phyloP scores from a whole-genome alignment of 2,888 invertebrate species.

The Drosophila kokeensis region DNA sequence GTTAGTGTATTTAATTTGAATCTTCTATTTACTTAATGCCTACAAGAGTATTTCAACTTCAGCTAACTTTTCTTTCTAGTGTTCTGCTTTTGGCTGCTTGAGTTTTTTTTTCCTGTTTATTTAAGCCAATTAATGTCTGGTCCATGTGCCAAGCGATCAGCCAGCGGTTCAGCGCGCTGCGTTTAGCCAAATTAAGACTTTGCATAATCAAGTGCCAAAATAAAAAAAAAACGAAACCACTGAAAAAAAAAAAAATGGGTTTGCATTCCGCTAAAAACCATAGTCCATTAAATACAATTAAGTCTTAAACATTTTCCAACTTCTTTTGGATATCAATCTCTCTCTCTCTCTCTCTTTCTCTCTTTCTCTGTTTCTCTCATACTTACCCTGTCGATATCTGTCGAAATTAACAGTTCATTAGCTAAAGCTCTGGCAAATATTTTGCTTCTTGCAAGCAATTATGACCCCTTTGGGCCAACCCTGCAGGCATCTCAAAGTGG shows the following conservation, averaged over 20 bases:
- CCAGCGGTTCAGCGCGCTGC: constrained; percentile 15
- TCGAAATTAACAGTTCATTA: constrained; percentile 77
- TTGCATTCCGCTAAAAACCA: constrained; percentile 31
- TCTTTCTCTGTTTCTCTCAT: not conserved
- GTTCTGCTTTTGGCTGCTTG: constrained; percentile 1
- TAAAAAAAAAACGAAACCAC: constrained; percentile 21
- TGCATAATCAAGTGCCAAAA: constrained; percentile 70
- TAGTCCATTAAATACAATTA: constrained; percentile 70
- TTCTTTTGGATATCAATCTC: not conserved
- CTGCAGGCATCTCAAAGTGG: constrained; percentile 36
- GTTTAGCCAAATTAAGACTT: constrained; percentile 67
- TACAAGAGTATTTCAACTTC: constrained; percentile 7
- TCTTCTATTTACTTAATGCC: not conserved
- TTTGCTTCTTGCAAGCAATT: constrained; percentile 62
- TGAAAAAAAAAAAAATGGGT: constrained; percentile 19
- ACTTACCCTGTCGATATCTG: constrained; percentile 18
- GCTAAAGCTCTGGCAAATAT: constrained; percentile 61
- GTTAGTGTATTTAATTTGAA: not conserved
- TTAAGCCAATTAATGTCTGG: constrained; percentile 40
- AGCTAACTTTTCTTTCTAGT: not conserved
- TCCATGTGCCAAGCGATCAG: constrained; percentile 33
- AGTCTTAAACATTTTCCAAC: constrained; percentile 51
- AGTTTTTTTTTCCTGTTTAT: constrained; percentile 30
- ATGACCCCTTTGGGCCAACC: constrained; percentile 33
- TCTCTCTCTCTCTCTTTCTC: not conserved